Conservation (phyloP, 23 tunicate species). For the Trididemnum clinides region DNA sequence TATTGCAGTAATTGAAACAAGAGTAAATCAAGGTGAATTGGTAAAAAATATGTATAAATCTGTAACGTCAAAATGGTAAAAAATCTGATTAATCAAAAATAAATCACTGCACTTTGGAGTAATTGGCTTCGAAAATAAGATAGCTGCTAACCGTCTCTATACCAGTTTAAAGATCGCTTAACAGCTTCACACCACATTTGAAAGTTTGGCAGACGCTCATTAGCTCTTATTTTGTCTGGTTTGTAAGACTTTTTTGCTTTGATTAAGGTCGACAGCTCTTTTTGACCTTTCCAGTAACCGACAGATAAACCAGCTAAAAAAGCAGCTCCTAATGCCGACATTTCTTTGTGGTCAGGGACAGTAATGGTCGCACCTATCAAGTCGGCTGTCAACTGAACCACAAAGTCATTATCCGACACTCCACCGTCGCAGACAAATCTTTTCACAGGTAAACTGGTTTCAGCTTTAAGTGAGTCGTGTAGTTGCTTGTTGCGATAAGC, state of each 20-base stretch:
- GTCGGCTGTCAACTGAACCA: conserved; percentile 70
- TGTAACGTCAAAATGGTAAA: no score
- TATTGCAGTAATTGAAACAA: no score
- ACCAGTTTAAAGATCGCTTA: conserved; percentile 74
- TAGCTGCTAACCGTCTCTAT: not conserved
- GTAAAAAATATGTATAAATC: no score
- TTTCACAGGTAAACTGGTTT: conserved; percentile 51
- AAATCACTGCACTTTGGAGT: not conserved
- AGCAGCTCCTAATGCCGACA: conserved; percentile 93
- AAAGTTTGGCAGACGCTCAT: conserved; percentile 34
- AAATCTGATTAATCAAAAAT: no score
- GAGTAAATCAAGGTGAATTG: no score
- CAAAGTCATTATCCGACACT: conserved; percentile 63
- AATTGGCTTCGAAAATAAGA: not conserved
- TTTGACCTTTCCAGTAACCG: conserved; percentile 63
- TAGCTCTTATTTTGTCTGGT: conserved; percentile 33
- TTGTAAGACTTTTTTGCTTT: conserved; percentile 6
- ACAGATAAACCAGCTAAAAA: conserved; percentile 84
- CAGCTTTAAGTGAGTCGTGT: conserved; percentile 60
- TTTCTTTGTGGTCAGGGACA: conserved; percentile 46
- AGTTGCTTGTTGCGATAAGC: conserved; percentile 82
- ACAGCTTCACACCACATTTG: conserved; percentile 65
- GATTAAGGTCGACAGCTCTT: conserved; percentile 31
- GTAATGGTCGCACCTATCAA: conserved; percentile 45
- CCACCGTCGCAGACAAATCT: conserved; percentile 93